Base-by-base conservation (phyloP, 2,888 invertebrate genomes). In the Machimus atricapillus region DNA sequence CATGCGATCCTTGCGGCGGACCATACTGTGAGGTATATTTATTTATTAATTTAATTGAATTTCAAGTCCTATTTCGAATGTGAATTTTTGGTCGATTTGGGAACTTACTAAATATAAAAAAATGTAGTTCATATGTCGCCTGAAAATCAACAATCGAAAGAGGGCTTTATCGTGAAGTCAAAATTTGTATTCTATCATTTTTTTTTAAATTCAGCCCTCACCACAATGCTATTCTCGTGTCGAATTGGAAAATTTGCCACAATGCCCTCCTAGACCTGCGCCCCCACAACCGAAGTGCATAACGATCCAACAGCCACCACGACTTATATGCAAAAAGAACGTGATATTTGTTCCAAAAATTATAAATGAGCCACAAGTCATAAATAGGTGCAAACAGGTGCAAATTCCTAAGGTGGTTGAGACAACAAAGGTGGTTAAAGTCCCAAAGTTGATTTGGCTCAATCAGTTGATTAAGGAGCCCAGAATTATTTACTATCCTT, bases 401-500 rank as follows among this genome's bases (percentile, higher is more conserved):
- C 91, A 91, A 7, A 90, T 91, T 88, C 91, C 91, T 0, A 91
- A 91, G 89, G 91, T 91, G 5, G 91, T 92, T 12, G 91, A 91
- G 81, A 90, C 91, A 4, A 91, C 91, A 14, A 90, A 91, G 56
- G 91, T 92, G 23, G 90, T 91, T 3, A 90, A 90, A 87, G 90
- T 91, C 2, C 91, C 91, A 0, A 91, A 91, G 77, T 58, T 91
- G 66, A 90, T 90, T 14, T 91, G 91, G 91, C 91, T 91, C 7
- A 90, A 91, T 37, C 91, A 91, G 88, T 90, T 91, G 90, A 90
- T 91, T 78, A 91, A 91, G n/a, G 91, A 91, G 86, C 92, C 92
- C 0, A 89, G 91, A 76, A 91, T 92, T 23, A 90, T 91, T 9
- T 92, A 91, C 86, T 91, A 91, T 87, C 91, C 91, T 14, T 91